These are phyloP conservation scores for Dicyrtoma fusca DNA, from an alignment of 2,888 invertebrate species.

Conservation along the genomic window DNA sequence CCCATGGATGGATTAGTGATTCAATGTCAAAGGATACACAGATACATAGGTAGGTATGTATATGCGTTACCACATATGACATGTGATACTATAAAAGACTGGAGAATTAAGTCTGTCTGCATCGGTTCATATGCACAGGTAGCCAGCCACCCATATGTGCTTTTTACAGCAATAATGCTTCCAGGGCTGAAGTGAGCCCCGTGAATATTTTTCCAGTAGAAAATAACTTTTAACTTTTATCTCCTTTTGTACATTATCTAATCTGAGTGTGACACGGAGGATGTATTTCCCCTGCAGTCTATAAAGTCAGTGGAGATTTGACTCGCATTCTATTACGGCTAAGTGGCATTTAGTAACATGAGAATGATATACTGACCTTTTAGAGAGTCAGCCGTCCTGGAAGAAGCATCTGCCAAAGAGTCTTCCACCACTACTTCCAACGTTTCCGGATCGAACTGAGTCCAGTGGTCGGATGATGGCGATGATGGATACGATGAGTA, in stretches of 20 bases:
- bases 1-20: no score
- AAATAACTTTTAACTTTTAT: neutral
- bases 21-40: no score
- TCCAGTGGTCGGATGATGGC: neutral
- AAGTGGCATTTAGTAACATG: conserved; percentile 16
- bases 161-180: no score
- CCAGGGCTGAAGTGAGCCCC: no score
- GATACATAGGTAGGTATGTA: no score
- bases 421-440: conserved; percentile 6
- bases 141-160: no score
- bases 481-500: conserved; percentile 8
- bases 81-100: no score
- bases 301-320: neutral
- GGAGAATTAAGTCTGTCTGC: no score
- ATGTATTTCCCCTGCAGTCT: neutral
- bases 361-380: conserved; percentile 21
- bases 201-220: no score
- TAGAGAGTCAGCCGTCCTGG: neutral
- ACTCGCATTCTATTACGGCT: neutral
- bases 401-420: neutral
- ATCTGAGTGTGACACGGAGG: conserved; percentile 12
- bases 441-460: neutral
- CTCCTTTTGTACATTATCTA: neutral
- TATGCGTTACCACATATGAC: no score
- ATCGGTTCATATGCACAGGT: no score